Conservation (phyloP, 2,113 vertebrate genomes). For the Tonatia bakeri region DNA sequence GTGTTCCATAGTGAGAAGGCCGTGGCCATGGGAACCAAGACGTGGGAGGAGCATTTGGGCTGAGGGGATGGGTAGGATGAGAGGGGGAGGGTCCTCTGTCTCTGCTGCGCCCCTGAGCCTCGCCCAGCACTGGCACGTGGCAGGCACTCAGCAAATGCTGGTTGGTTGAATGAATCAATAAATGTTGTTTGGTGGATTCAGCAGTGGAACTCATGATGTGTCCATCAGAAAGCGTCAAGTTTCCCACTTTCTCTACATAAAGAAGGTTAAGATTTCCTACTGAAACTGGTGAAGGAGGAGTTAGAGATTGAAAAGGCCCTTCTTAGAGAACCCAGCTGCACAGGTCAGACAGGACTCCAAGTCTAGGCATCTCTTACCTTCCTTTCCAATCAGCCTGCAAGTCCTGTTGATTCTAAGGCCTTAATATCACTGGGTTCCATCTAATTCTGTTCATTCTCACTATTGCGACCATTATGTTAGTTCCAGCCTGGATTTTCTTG, state of each 20-base stretch:
- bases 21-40: background rate
- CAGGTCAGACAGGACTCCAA: background rate
- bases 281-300: background rate
- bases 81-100: background rate
- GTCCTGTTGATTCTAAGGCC: background rate
- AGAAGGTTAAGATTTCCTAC: background rate
- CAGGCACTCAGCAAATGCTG: background rate
- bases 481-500: background rate
- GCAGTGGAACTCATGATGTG: background rate
- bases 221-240: background rate
- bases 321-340: background rate
- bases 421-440: background rate
- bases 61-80: rapidly evolving
- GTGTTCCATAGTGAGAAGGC: background rate
- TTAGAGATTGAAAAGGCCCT: background rate
- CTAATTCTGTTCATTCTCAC: background rate
- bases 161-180: background rate
- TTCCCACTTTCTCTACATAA: background rate
- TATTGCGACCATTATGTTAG: background rate
- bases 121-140: too few relatives aligned
- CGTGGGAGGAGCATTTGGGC: background rate
- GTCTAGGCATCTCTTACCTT: background rate
- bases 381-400: background rate
- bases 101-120: background rate
- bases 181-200: background rate